Conservation (phyloP, 1,140 invertebrate species). For the Macrobrachium nipponense region DNA sequence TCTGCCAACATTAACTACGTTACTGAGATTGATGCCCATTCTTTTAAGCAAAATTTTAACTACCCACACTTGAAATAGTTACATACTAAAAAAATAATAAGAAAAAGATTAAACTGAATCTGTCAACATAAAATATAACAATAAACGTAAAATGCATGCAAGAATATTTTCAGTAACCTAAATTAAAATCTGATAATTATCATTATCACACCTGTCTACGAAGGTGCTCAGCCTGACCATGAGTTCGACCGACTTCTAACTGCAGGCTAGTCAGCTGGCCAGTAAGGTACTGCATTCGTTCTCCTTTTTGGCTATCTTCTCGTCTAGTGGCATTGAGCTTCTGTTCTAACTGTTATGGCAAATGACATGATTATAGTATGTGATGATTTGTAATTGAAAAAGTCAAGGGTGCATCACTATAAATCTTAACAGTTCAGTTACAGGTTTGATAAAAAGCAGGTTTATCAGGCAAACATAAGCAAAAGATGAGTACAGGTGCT, state of each 20-base stretch:
- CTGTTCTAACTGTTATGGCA: slow-evolving; percentile 46
- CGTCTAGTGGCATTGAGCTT: slow-evolving; percentile 42
- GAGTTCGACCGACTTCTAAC: slow-evolving; percentile 53
- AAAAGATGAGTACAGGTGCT: not conserved
- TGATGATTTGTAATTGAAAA: too few species aligned
- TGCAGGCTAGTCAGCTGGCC: slow-evolving; percentile 58
- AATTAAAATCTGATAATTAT: not conserved
- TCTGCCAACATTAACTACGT: too few species aligned
- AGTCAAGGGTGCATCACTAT: too few species aligned
- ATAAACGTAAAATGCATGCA: too few species aligned
- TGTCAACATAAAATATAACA: too few species aligned
- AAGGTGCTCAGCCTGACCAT: slow-evolving; percentile 58
- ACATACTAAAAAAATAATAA: too few species aligned
- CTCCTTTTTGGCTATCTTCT: slow-evolving; percentile 50
- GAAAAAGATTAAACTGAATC: too few species aligned
- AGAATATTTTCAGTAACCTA: slow-evolving; percentile 8
- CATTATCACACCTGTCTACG: slow-evolving; percentile 48
- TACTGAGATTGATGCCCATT: too few species aligned
- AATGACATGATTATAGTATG: not conserved
- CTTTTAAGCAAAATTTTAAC: too few species aligned
- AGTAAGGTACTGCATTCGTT: slow-evolving; percentile 54
- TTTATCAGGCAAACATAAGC: not conserved
- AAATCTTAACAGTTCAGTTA: too few species aligned
- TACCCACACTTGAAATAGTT: too few species aligned
- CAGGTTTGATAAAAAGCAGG: not conserved